A percentile compares a stretch with the other conserved stretches of the same genome.
Evolutionary conservation across 2,797 vertebrate genomes (phyloP).

Genomic region (Amazonetta brasiliensis): DNA sequence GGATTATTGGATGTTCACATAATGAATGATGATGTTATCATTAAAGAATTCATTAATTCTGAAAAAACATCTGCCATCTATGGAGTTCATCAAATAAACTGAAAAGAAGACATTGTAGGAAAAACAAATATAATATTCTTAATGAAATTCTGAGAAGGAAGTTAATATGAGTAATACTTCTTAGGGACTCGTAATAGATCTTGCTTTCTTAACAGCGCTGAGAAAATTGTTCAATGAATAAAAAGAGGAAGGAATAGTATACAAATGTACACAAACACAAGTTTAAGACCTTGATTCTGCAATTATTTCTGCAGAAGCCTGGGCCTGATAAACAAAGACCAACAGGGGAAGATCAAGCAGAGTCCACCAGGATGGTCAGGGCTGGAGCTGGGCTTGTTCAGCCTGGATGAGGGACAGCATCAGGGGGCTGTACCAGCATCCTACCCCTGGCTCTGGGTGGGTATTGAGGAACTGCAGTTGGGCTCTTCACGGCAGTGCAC

Average conservation of each 20-base stretch:
- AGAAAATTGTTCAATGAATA: background rate
- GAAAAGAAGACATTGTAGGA: background rate
- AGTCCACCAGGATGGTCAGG: background rate
- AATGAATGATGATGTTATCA: slow-evolving; percentile 23
- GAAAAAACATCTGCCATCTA: background rate
- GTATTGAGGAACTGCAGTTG: background rate
- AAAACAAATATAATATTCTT: background rate
- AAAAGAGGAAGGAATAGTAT: background rate
- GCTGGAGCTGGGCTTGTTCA: background rate
- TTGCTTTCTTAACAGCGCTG: background rate
- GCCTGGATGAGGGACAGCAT: background rate
- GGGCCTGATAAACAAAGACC: background rate
- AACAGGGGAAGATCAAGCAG: background rate
- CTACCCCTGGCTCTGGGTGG: background rate
- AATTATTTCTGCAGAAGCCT: background rate
- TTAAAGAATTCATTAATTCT: slow-evolving; percentile 26
- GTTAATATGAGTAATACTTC: background rate
- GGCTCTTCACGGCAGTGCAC: background rate
- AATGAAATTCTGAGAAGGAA: slow-evolving; percentile 4
- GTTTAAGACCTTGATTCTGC: background rate
- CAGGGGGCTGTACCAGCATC: background rate
- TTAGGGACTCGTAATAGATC: background rate
- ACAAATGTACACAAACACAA: background rate
- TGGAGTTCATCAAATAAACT: background rate
- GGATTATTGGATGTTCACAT: slow-evolving; percentile 26